Evolutionary conservation across 2,888 invertebrate species (phyloP).

Genomic region (Agriopis leucophaearia): DNA sequence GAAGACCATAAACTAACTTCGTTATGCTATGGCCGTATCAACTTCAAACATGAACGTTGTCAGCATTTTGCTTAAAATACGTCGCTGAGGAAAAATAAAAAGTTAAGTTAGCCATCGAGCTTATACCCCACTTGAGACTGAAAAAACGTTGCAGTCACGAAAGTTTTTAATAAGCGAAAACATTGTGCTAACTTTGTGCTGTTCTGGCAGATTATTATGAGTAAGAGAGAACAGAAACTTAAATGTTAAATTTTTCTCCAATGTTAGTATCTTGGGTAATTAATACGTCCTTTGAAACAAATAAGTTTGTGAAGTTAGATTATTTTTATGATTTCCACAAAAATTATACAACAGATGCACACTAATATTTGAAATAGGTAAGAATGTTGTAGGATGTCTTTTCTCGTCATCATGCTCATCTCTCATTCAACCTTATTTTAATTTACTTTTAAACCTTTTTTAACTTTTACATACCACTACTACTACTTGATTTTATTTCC

Average conservation of each 20-base stretch:
- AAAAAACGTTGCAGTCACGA: slow-evolving; percentile 50
- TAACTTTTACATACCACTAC: too few species aligned
- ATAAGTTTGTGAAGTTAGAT: too few species aligned
- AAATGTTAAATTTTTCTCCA: slow-evolving; percentile 1
- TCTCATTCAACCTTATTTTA: too few species aligned
- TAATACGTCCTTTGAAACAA: too few species aligned
- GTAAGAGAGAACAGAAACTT: slow-evolving; percentile 10
- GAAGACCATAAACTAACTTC: slow-evolving; percentile 25
- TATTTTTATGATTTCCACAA: too few species aligned
- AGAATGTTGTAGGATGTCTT: too few species aligned
- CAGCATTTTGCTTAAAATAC: slow-evolving; percentile 63
- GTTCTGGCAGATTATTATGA: slow-evolving; percentile 24
- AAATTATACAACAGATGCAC: too few species aligned
- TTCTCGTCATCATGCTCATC: too few species aligned
- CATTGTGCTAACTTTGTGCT: slow-evolving; percentile 52
- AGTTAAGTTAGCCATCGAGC: slow-evolving; percentile 54
- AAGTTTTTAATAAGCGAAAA: slow-evolving; percentile 66
- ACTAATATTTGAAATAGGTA: too few species aligned
- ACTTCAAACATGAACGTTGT: slow-evolving; percentile 60
- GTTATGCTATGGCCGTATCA: slow-evolving; percentile 46
- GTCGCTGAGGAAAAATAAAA: slow-evolving; percentile 63
- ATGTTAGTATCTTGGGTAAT: too few species aligned
- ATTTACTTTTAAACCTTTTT: too few species aligned
- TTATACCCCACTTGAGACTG: slow-evolving; percentile 65
- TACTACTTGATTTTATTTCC: too few species aligned